phyloP scores from a whole-genome alignment of 2,888 invertebrate genomes.

The Dasypogon diadema region DNA sequence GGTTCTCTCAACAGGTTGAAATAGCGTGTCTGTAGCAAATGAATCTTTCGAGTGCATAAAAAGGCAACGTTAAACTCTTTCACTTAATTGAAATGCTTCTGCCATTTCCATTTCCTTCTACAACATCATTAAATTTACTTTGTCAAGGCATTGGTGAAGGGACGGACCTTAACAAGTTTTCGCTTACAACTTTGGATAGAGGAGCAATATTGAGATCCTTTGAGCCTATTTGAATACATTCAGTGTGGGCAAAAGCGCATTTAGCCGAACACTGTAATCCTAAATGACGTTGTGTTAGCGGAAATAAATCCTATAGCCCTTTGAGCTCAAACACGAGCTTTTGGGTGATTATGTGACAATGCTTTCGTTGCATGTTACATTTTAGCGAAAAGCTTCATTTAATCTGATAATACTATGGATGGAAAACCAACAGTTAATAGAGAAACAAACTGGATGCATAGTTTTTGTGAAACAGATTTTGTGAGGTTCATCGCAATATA shows the following conservation, averaged over 20 bases:
- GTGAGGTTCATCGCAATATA: too few relatives aligned
- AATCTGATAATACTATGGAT: conserved; percentile 31
- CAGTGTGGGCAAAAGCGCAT: conserved; percentile 28
- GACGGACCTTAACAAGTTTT: neutral
- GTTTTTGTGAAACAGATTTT: neutral
- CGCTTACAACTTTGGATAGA: neutral
- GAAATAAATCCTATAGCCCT: conserved; percentile 31
- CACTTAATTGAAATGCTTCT: conserved; percentile 43
- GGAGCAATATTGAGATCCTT: conserved; percentile 17
- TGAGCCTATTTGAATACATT: too few relatives aligned
- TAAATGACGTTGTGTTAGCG: conserved; percentile 33
- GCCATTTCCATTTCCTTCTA: conserved; percentile 19
- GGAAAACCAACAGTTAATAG: conserved; percentile 9
- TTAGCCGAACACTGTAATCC: conserved; percentile 30
- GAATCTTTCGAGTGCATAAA: conserved; percentile 13
- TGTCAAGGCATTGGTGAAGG: conserved; percentile 21
- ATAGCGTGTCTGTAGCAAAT: conserved; percentile 21
- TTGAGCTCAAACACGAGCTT: conserved; percentile 27
- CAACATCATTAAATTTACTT: conserved; percentile 7
- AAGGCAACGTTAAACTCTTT: conserved; percentile 38
- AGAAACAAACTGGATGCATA: neutral
- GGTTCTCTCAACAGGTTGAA: conserved; percentile 30
- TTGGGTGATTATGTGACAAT: conserved; percentile 43
- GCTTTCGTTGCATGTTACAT: conserved; percentile 34
- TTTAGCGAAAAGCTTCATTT: conserved; percentile 22